Base-by-base conservation (phyloP, 2,113 vertebrate species). In the Smithornis capensis region DNA sequence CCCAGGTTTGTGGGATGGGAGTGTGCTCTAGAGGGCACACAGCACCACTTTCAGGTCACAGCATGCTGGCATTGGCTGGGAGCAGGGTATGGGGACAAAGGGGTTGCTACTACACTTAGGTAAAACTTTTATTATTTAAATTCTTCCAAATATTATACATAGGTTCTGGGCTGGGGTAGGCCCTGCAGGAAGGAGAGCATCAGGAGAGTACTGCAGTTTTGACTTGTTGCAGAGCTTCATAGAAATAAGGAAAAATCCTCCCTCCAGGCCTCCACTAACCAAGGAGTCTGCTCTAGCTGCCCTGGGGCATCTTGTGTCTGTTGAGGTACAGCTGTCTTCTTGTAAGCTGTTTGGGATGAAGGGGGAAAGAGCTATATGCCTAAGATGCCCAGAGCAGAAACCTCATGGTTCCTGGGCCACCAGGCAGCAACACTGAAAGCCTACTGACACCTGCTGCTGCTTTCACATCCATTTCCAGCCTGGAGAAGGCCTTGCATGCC, bases 1-100 rank as follows among this genome's bases (percentile, higher is more conserved):
- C 25, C 44, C 42, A n/a, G 37, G 14, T 59, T n/a, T 38, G 6
- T 0, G 0, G 40, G 23, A 4, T 14, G 12, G 38, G 13, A 28
- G 6, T 2, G 18, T 14, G 49, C 19, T 59, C 28, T 9, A 6
- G 35, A 0, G 6, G 49, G 31, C 38, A 25, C 24, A n/a, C 9
- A 38, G 25, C 45, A 37, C 12, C 14, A 9, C 15, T 35, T 38
- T 21, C 14, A 42, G 55, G 38, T 19, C n/a, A 38, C 4, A 3
- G 57, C 0, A 0, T 50, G 14, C 15, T 3, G 3, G 22, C 2
- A 1, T 9, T 18, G 9, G 5, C 55, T 78, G 55, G 49, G 7
- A 40, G 45, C 0, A 0, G 31, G 24, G 8, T 12, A 45, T 5
- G 18, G 15, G 45, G 37, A 28, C 56, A 62, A 62, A 42, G 22